Evolutionary conservation across 2,113 vertebrate genomes (phyloP), one percentile per base, ranked within the genome.

Genomic region (Cryptotis parvus): DNA sequence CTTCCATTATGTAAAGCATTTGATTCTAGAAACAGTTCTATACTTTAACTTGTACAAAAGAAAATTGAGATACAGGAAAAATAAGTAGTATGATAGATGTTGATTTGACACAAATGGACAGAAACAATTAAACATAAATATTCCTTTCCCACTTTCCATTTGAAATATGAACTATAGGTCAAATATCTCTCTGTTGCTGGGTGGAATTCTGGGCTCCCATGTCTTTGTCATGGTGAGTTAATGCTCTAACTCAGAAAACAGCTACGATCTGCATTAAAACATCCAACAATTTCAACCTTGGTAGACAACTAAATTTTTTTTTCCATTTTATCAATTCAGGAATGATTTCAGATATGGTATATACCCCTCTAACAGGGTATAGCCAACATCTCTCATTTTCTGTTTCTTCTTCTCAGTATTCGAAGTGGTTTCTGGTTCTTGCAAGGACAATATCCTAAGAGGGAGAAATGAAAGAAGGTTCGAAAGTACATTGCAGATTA

Each of bases 11-110:
- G 49, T 39, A 90, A 45, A 88, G 81, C 33, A 63, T 63, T 83
- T 83, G 90, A 63, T 68, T 45, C 14, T 76, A 10, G 74, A 92
- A 87, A 69, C n/a, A 65, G 39, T 15, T 82, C 58, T 90, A 27
- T 9, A 55, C 3, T 68, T 8, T 89, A 9, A 24, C 26, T 75
- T 76, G 26, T 10, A 35, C 66, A 73, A 6, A 7, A 52, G 14
- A 35, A 84, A 55, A 74, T 1, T 7, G 7, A 81, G 37, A 49
- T 2, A 43, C 8, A 93, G 43, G 52, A 3, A 93, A 85, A 74
- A 80, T 72, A 90, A 66, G 26, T 73, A 26, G 33, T 8, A 4
- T 68, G 39, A 37, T 29, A 0, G 37, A 31, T 35, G 24, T 55
- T 69, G 35, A 69, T 15, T 22, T 82, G n/a, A 7, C n/a, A 84